Evolutionary conservation across 2,797 vertebrate genomes (phyloP), one percentile per base, ranked within the genome.

Genomic region (Syngnathus rostellatus): DNA sequence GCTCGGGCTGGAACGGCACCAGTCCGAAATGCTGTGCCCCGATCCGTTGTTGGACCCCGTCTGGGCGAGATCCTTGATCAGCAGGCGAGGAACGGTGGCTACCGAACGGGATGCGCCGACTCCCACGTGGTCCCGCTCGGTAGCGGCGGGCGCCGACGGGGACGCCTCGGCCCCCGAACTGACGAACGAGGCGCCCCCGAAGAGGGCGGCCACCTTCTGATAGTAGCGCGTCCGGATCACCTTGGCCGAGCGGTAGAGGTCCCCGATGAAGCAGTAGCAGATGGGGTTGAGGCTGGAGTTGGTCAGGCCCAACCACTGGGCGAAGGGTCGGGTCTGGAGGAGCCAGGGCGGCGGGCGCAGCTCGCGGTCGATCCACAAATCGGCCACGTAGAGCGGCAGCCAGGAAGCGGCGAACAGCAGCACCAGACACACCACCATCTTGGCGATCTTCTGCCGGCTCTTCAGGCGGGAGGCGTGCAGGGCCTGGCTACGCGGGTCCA

Each of bases 271-370:
- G 58, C 95, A 97, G 72, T 97, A 97, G 57, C 95, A 97, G 77
- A 97, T 94, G 0, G 95, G 94, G 74, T 97, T 97, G 67, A 97
- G 93, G 79, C 93, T 94, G 78, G 95, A 97, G 88, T 97, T 97
- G 2, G 93, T 97, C 53, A 97, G 92, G 54, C 95, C 92, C 12
- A 97, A 88, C 95, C 95, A 97, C 77, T 96, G 95, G 38, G 93
- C 91, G 17, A 96, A 96, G 0, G 94, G 93, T 2, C 94, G 90
- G 1, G 93, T 85, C 83, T 94, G 93, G 74, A 95, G 82, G 70
- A 95, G 88, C 95, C 94, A 95, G 31, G 88, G 86, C 0, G 92
- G 86, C 0, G 92, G 89, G 31, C 81, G 82, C 40, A 86, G 84
- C 63, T 93, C 91, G 10, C 88, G 86, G 85, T 95, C 94, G 1